Conservation (phyloP, 2,888 invertebrate genomes). For the Byasa hedistus region DNA sequence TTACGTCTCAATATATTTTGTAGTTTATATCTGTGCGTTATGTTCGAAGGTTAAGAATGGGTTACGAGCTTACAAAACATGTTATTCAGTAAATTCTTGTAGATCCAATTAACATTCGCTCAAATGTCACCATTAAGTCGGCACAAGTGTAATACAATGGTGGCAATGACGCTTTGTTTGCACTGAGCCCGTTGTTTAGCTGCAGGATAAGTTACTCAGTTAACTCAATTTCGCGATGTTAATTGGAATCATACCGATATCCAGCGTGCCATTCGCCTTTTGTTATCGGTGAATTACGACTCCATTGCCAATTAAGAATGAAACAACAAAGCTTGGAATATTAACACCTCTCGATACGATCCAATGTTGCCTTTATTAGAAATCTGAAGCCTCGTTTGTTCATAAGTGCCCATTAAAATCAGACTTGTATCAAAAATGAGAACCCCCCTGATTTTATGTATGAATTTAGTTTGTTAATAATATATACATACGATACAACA, state of each 20-base stretch:
- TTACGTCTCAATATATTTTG: too few relatives aligned
- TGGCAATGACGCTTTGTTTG: conserved; percentile 59
- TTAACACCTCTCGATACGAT: conserved; percentile 25
- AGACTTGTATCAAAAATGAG: conserved; percentile 17
- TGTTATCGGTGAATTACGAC: conserved; percentile 65
- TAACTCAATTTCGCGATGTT: conserved; percentile 64
- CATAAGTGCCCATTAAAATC: conserved; percentile 25
- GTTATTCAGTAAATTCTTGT: conserved; percentile 59
- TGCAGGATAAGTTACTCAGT: conserved; percentile 43
- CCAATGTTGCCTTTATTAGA: conserved; percentile 25
- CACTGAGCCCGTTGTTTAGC: conserved; percentile 44
- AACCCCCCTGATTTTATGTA: conserved; percentile 11
- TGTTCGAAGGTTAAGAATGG: too few relatives aligned
- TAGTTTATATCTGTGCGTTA: too few relatives aligned
- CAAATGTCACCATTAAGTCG: conserved; percentile 72
- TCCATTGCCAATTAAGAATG: conserved; percentile 61
- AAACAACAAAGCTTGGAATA: conserved; percentile 40
- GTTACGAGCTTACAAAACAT: conserved; percentile 42
- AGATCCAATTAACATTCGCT: conserved; percentile 74
- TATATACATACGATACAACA: background rate
- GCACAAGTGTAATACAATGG: conserved; percentile 46
- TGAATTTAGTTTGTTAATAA: conserved; percentile 2
- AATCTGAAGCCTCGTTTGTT: conserved; percentile 22
- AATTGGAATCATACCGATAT: conserved; percentile 67
- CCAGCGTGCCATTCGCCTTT: conserved; percentile 56